Base-by-base conservation (phyloP, 2,888 invertebrate genomes). In the Dermolepida albohirtum region DNA sequence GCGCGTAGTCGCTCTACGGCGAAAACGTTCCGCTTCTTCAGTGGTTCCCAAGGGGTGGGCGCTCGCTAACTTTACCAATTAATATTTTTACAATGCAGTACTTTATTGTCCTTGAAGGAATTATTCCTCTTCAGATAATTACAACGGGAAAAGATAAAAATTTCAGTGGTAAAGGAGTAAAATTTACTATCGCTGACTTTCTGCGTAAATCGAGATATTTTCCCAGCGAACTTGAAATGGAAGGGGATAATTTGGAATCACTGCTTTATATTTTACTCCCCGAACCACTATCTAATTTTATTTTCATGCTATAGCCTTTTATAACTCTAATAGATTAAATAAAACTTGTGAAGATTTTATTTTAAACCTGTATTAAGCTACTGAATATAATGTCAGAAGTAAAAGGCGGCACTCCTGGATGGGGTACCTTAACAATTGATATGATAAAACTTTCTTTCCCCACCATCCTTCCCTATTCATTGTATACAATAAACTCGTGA, bases 71-170 rank as follows among this genome's bases (percentile, higher is more conserved):
- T 81, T 81, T 80, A 74, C 78, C 81, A 81, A 81, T 81, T 81
- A 81, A 81, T 81, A 80, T 80, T 80, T 80, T 81, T 81, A 79
- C 78, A 80, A 80, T 79, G 78, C 76, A 70, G 75, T 77, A 78
- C 77, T 80, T 81, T 80, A 81, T 80, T 80, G 78, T 76, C 78
- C 79, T 77, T 77, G 73, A 72, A 77, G 77, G 79, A 78, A 78
- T 79, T 79, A 79, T 79, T 77, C 70, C 74, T 73, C 73, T 74
- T 71, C 73, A 74, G 78, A 78, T 79, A 78, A 79, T 78, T 76
- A 77, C 75, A 74, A 74, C 74, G 69, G 40, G 29, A 59, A 44
- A 44, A 59, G 59, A 59, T 59, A 59, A 59, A 59, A 59, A 59
- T 59, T 59, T 59, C 59, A 29, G 59, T 27, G 44, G 59, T 14